phyloP scores from a whole-genome alignment of 2,797 vertebrate genomes.

The Chaetophractus vellerosus region DNA sequence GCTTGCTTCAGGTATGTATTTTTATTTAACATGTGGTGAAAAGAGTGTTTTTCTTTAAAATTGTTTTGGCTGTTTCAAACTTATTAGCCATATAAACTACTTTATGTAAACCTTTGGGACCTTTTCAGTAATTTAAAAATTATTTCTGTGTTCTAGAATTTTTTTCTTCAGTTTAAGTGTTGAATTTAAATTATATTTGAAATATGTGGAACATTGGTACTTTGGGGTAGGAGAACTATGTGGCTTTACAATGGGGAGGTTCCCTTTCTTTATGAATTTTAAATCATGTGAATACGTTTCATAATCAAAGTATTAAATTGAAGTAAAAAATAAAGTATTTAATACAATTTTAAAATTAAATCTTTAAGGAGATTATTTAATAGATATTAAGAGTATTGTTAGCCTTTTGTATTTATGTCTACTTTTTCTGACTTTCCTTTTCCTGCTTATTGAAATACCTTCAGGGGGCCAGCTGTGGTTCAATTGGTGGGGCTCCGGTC shows the following conservation, averaged over 20 bases:
- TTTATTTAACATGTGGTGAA: constrained; percentile 35
- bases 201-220: constrained; percentile 42
- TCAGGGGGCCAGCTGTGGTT: too few relatives aligned
- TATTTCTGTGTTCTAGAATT: constrained; percentile 45
- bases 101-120: constrained; percentile 51
- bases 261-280: constrained; percentile 55
- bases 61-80: constrained; percentile 46
- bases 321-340: constrained; percentile 30
- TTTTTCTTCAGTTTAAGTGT: constrained; percentile 6
- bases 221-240: background rate
- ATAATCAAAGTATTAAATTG: constrained; percentile 22
- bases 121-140: constrained; percentile 55
- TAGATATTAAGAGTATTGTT: background rate
- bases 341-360: constrained; percentile 18
- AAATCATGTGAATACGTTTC: background rate
- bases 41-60: constrained; percentile 30
- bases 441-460: constrained; percentile 14
- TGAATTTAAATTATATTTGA: constrained; percentile 63
- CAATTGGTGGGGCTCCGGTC: too few relatives aligned
- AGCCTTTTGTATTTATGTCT: background rate
- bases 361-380: constrained; percentile 43
- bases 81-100: constrained; percentile 11
- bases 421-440: constrained; percentile 65
- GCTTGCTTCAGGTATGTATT: constrained; percentile 95
- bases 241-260: background rate